Base-by-base conservation (phyloP, 2,797 vertebrate genomes). In the Clarias fuscus region DNA sequence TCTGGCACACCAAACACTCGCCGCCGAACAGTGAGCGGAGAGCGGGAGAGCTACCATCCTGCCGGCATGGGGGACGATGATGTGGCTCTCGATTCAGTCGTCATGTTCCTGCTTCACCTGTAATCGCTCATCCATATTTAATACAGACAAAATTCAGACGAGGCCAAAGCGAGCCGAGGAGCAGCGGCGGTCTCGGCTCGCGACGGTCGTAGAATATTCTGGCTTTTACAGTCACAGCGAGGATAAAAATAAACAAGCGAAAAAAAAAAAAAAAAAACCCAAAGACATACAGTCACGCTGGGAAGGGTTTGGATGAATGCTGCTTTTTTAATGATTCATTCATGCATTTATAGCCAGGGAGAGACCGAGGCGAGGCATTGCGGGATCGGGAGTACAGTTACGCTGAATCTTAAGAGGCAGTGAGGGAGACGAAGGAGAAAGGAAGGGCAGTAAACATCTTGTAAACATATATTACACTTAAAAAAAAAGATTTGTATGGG, bases 81-180 rank as follows among this genome's bases (percentile, higher is more conserved):
- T 94, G 92, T 94, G 87, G 92, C 86, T 80, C 94, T 94, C 92
- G 95, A 95, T 95, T 91, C 91, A 92, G 94, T 94, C 94, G 93
- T 91, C 92, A 90, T 93, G 91, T 93, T 92, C 89, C 91, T 93
- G 93, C 92, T 94, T 93, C 89, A 91, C 93, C 92, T 94, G 93
- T 92, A 94, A 94, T 93, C 93, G 91, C 89, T 87, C 91, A 92
- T 94, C 93, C 93, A 92, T 94, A 94, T 93, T 94, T 93, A 85
- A 89, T 73, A 62, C 59, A 37, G 84, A 89, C 88, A 85, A 80
- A 48, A 86, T 87, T 72, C 78, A 78, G 64, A 20, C 65, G 7
- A 58, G 81, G 62, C 70, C 83, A 76, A 37, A 77, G 80, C 56
- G 62, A 48, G 70, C 84, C 56, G 24, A 13, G 13, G 86, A 64